Evolutionary conservation across 2,797 vertebrate genomes (phyloP), one percentile per base, ranked within the genome.

Genomic region (Rhincodon typus): DNA sequence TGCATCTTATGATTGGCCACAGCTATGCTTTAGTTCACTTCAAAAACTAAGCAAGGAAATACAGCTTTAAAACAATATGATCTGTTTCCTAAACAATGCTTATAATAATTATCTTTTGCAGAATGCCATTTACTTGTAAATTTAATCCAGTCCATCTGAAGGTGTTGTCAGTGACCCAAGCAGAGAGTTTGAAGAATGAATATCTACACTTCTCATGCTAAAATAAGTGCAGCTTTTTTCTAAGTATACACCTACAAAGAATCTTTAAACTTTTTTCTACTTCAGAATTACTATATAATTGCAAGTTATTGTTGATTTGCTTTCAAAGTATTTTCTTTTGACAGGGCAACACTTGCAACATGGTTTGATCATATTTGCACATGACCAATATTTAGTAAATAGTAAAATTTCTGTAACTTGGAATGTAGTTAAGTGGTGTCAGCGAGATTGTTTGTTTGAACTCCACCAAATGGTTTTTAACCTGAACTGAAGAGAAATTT

Each of bases 251-350:
- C 42, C 79, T 84, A n/a, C n/a, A 19, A 84, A 23, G 17, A 5
- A 42, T 7, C 17, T 42, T 84, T 19, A 38, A 38, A 82, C 17
- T 13, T 77, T 77, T 77, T n/a, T 77, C 42, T 25, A 84, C 38
- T 8, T 84, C 46, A 42, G 38, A 46, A 19, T 2, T 21, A 46
- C 82, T 25, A 46, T 46, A 25, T 46, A 84, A 46, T 46, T 46
- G 1, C 82, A 84, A 46, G 21, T 84, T 46, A 0, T 42, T 84
- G 38, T 84, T 46, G 82, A 77, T 91, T 57, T 91, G 88, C 62
- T 66, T 21, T n/a, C 34, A 66, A 91, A 91, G 34, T 91, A 91
- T n/a, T 91, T 91, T 91, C 88, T 57, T 91, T 91, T 91, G 88
- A 34, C 19, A 62, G 27, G 34, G 21, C 57, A 17, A 66, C 34